phyloP scores from a whole-genome alignment of 2,797 vertebrate species.

The Zenarchopterus dispar region DNA sequence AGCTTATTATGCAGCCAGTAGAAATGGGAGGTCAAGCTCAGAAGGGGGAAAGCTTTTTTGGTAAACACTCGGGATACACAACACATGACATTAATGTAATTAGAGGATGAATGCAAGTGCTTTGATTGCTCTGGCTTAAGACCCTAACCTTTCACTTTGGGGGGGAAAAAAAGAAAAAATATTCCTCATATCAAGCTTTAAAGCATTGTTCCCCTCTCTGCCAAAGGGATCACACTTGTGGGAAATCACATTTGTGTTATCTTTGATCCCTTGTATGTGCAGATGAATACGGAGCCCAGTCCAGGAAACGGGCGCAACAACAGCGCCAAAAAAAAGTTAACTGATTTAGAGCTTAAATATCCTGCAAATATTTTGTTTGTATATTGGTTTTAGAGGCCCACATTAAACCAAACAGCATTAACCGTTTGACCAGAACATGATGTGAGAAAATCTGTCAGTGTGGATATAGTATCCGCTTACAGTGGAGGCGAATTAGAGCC shows the following conservation, averaged over 20 bases:
- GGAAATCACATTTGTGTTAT: conserved; percentile 16
- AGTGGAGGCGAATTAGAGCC: conserved; percentile 4
- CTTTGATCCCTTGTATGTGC: conserved; percentile 1
- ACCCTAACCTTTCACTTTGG: background rate
- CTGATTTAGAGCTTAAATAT: conserved; percentile 15
- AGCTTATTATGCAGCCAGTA: conserved; percentile 80
- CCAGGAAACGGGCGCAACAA: no score
- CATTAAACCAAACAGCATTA: conserved; percentile 17
- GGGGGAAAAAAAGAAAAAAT: background rate
- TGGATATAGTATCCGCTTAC: conserved; percentile 2
- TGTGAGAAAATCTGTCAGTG: conserved; percentile 10
- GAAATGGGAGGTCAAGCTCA: conserved; percentile 78
- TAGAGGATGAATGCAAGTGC: conserved; percentile 67
- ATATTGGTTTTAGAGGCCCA: conserved; percentile 17
- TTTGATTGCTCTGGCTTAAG: conserved; percentile 45
- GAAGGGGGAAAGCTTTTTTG: conserved; percentile 60
- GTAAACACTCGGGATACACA: conserved; percentile 77
- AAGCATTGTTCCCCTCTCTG: no score
- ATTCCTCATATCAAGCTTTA: background rate
- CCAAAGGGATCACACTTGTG: conserved; percentile 2
- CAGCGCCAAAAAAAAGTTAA: background rate
- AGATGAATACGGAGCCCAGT: no score
- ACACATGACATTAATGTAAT: conserved; percentile 79
- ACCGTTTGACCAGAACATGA: conserved; percentile 2
- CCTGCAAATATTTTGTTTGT: conserved; percentile 13